phyloP scores from a whole-genome alignment of 2,113 vertebrate species.

The Puffinus mauretanicus region DNA sequence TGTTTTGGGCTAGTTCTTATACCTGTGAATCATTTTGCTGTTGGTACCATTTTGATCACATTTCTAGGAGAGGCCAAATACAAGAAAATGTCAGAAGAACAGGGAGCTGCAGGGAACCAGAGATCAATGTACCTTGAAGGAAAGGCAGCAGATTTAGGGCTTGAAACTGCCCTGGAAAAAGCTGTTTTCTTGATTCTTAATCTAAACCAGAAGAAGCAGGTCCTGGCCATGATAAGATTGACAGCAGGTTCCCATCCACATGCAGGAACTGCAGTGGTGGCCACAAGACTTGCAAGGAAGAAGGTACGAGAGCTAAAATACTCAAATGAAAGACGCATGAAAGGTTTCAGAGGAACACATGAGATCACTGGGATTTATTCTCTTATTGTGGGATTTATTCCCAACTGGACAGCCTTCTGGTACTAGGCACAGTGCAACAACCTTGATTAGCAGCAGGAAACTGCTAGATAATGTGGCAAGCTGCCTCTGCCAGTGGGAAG shows the following conservation, averaged over 20 bases:
- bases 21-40: neutral
- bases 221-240: neutral
- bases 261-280: neutral
- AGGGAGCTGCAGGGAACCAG: neutral
- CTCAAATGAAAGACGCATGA: neutral
- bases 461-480: neutral
- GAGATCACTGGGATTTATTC: neutral
- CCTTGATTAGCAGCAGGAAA: neutral
- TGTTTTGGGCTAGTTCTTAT: neutral
- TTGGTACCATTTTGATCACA: neutral
- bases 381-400: neutral
- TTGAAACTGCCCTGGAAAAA: neutral
- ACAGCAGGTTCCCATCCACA: neutral
- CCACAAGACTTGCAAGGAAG: neutral
- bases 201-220: neutral
- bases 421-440: neutral
- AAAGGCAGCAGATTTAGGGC: neutral
- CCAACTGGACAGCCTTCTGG: neutral
- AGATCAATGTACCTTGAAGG: neutral
- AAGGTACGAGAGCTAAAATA: neutral
- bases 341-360: neutral
- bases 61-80: neutral
- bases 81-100: neutral
- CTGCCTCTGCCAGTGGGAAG: constrained; percentile 26
- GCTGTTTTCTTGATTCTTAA: neutral